Conservation (phyloP, 2,888 invertebrate genomes). For the Petrophora chlorosata region DNA sequence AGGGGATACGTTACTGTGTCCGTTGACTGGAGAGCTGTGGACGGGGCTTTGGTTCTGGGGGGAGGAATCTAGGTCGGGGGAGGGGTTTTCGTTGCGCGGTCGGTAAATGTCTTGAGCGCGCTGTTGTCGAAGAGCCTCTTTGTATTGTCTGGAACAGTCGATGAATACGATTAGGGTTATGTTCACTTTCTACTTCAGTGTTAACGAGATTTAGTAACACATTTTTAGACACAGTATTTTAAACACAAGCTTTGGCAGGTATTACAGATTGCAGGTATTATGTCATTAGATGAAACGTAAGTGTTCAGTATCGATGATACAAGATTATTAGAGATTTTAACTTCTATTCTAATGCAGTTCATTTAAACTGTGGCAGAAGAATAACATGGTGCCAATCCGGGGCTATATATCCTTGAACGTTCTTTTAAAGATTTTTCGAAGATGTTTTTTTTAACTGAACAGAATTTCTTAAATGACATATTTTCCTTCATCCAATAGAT, state of each 20-base stretch:
- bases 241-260: too few relatives aligned
- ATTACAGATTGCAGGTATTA: too few relatives aligned
- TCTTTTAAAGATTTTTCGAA: too few relatives aligned
- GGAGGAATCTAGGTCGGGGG: slow-evolving; percentile 81
- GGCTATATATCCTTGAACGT: too few relatives aligned
- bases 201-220: slow-evolving; percentile 31
- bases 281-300: too few relatives aligned
- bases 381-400: too few relatives aligned
- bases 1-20: slow-evolving; percentile 83
- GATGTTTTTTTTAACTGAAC: too few relatives aligned
- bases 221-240: slow-evolving; percentile 19
- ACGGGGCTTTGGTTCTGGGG: slow-evolving; percentile 80
- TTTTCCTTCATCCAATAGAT: not conserved
- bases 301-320: not conserved
- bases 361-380: too few relatives aligned
- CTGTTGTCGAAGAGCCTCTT: slow-evolving; percentile 94
- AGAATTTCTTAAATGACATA: not conserved
- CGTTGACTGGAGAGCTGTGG: slow-evolving; percentile 76
- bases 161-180: slow-evolving; percentile 11
- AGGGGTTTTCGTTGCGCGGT: slow-evolving; percentile 84
- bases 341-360: too few relatives aligned
- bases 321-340: too few relatives aligned
- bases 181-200: not conserved
- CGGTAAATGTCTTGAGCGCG: slow-evolving; percentile 92
- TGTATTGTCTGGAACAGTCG: slow-evolving; percentile 88